Percentiles rank a stretch among this genome's conserved stretches.
These are phyloP conservation scores for Podotricha telesiphe DNA, from an alignment of 2,888 invertebrate genomes.

Conservation along the genomic window DNA sequence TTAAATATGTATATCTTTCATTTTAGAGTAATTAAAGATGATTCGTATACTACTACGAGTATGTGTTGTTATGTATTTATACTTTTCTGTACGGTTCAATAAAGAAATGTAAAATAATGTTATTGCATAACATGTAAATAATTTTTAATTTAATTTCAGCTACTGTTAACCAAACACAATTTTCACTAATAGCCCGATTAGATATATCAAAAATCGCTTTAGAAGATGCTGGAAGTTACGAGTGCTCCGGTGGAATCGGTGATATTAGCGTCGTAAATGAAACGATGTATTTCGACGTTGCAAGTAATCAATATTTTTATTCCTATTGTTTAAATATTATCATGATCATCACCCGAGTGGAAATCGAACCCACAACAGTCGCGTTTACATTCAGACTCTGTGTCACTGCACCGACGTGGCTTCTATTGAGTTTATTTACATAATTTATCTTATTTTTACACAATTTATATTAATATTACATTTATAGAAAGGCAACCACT, in stretches of 20 bases:
- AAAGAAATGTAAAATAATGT: too few relatives aligned
- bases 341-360: too few relatives aligned
- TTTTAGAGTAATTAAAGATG: too few relatives aligned
- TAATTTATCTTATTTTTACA: background rate
- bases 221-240: conserved; percentile 60
- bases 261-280: conserved; percentile 48
- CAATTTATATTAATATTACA: background rate
- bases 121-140: background rate
- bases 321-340: too few relatives aligned
- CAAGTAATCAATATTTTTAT: conserved; percentile 52
- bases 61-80: background rate
- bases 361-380: too few relatives aligned
- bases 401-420: too few relatives aligned
- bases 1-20: too few relatives aligned
- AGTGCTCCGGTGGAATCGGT: conserved; percentile 55
- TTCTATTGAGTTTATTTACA: too few relatives aligned
- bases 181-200: conserved; percentile 62
- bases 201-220: conserved; percentile 56
- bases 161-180: conserved; percentile 48
- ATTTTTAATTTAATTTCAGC: conserved; percentile 52
- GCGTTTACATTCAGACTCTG: too few relatives aligned
- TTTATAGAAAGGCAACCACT: conserved; percentile 55
- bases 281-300: conserved; percentile 56
- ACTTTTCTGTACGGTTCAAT: too few relatives aligned
- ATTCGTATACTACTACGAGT: background rate